Evolutionary conservation across 2,888 invertebrate species (phyloP).

Genomic region (Lypha dubia): DNA sequence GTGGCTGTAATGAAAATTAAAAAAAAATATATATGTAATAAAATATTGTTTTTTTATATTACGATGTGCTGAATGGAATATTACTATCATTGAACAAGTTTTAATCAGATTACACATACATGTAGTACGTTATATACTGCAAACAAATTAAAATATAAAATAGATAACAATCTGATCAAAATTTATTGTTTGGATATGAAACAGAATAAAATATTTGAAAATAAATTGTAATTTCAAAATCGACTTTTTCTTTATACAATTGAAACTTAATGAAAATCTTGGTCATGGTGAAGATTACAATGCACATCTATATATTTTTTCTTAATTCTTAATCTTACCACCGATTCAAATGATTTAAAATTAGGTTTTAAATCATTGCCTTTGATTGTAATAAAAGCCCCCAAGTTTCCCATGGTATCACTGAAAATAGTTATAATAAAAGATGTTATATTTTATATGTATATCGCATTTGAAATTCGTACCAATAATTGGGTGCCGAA

Average conservation of each 20-base stretch:
- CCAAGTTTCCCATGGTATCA: conserved; percentile 99
- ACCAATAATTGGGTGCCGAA: conserved; percentile 99
- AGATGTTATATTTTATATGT: not conserved
- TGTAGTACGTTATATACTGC: too few relatives aligned
- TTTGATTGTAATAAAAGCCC: conserved; percentile 97
- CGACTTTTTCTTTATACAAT: not conserved
- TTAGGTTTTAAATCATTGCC: conserved; percentile 96
- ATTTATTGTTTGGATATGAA: too few relatives aligned
- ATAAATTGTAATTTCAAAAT: not conserved
- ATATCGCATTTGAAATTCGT: conserved; percentile 65
- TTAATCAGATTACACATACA: not conserved
- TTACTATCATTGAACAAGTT: not conserved
- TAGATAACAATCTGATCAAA: too few relatives aligned
- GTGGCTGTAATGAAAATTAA: conserved; percentile 88
- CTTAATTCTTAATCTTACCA: conserved; percentile 87
- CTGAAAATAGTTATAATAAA: conserved; percentile 84
- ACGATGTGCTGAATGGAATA: not conserved
- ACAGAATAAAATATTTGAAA: not conserved
- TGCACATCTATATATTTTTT: not conserved
- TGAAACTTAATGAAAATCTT: not conserved
- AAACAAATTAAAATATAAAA: too few relatives aligned
- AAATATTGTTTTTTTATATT: not conserved
- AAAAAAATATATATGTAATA: not conserved
- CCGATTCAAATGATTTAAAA: conserved; percentile 96
- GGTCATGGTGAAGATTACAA: not conserved